phyloP scores from a whole-genome alignment of 2,888 invertebrate genomes.

The Limnephilus lunatus region DNA sequence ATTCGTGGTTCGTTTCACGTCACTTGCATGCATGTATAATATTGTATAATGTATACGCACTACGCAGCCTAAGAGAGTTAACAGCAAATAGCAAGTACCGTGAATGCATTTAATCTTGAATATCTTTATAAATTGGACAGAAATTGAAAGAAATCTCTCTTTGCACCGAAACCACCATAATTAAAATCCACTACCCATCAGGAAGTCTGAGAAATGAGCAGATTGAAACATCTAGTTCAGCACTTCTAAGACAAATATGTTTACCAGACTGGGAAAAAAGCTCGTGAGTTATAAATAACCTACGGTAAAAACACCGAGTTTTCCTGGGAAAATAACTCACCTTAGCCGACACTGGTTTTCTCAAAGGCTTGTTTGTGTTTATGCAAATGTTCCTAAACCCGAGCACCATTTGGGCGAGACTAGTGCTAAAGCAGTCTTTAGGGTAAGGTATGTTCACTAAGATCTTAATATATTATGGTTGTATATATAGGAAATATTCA shows the following conservation, averaged over 20 bases:
- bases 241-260: neutral
- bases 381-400: constrained; percentile 54
- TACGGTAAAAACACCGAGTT: neutral
- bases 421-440: constrained; percentile 10
- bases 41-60: too few species aligned
- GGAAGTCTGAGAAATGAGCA: neutral
- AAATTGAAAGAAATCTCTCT: neutral
- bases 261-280: neutral
- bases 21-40: too few species aligned
- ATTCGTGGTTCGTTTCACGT: too few species aligned
- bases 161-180: neutral
- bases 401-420: constrained; percentile 27
- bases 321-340: neutral
- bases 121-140: neutral
- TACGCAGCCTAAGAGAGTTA: neutral
- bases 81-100: neutral
- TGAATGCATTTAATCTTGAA: neutral
- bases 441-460: neutral
- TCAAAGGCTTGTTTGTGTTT: constrained; percentile 50
- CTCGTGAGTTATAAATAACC: neutral
- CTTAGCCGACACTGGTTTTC: neutral
- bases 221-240: neutral
- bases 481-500: too few species aligned
- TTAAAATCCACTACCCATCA: neutral
- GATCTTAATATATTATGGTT: neutral